Base-by-base conservation (phyloP, 2,797 vertebrate genomes). In the Siniperca undulata region DNA sequence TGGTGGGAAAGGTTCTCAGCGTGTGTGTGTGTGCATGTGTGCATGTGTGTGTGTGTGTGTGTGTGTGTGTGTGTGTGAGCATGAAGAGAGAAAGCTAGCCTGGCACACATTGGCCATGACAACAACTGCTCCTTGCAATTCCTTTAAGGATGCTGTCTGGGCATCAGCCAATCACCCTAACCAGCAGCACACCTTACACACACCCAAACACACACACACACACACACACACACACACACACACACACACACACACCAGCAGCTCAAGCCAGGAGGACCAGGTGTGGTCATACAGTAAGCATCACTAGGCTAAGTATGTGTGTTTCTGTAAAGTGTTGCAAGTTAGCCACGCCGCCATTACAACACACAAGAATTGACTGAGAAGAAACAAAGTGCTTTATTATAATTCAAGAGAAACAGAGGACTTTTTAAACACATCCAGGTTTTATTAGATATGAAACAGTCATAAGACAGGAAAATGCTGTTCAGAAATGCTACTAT, bases 381-480 rank as follows among this genome's bases (percentile, higher is more conserved):
- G 44, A 67, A 62, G 19, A 84, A 73, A 73, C 50, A 50, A 70
- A 77, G 42, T 62, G 59, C 84, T 86, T 91, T 72, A 85, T 88
- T 72, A 73, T 62, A 80, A 88, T 76, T 81, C 34, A 56, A n/a
- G 42, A 64, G 74, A 81, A 83, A 56, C 40, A 77, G 44, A 70
- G 27, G 48, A 77, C 82, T 62, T 78, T 79, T 83, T 71, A 5
- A 75, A 85, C 70, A 81, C 53, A 88, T 78, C 71, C 82, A 84
- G 74, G 75, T 89, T 90, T 90, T 74, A 83, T 86, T 85, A 73
- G 76, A 89, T 89, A 78, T 82, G 80, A 87, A 89, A 86, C 72
- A 88, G 70, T 86, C 79, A 84, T 83, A 86, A 91, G 74, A 86
- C 27, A 55, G 82, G 62, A 75, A 89, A 86, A 85, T 53, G 38